Evolutionary conservation across 2,888 invertebrate genomes (phyloP).

Genomic region (Caenorhabditis drosophilae): DNA sequence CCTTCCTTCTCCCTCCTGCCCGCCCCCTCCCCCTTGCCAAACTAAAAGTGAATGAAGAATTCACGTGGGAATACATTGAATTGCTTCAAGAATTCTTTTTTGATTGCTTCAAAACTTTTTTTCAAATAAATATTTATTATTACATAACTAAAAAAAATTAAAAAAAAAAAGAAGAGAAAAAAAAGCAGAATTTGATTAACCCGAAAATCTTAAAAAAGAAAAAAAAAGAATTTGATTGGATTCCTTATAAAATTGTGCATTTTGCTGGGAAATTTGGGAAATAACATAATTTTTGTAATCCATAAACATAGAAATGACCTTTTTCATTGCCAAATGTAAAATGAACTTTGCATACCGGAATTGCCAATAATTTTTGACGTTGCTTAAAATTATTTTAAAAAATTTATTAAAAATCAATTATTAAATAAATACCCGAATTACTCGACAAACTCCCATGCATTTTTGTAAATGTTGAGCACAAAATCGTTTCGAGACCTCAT

Average conservation of each 20-base stretch:
- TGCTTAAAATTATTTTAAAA: constrained; percentile 49
- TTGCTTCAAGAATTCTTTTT: no score
- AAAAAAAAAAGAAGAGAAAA: neutral
- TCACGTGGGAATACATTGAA: no score
- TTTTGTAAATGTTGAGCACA: constrained; percentile 66
- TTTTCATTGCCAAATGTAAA: constrained; percentile 55
- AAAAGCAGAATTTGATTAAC: no score
- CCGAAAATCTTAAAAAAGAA: no score
- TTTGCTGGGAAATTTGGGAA: constrained; percentile 68
- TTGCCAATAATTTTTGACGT: constrained; percentile 62
- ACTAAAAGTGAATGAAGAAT: no score
- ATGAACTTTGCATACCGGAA: constrained; percentile 65
- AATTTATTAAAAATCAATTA: neutral
- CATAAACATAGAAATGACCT: constrained; percentile 69
- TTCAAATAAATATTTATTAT: no score
- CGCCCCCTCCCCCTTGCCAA: no score
- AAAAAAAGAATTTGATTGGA: no score
- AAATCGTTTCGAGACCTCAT: constrained; percentile 63
- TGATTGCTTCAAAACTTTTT: no score
- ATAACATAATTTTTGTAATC: constrained; percentile 63
- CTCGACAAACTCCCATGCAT: constrained; percentile 61
- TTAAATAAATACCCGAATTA: constrained; percentile 52
- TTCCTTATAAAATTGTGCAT: constrained; percentile 58
- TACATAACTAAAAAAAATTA: no score
- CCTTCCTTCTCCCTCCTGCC: no score